Conservation (phyloP, 37 sponge, comb jelly and placozoan species). For the Diacarnus erythraeanus region DNA sequence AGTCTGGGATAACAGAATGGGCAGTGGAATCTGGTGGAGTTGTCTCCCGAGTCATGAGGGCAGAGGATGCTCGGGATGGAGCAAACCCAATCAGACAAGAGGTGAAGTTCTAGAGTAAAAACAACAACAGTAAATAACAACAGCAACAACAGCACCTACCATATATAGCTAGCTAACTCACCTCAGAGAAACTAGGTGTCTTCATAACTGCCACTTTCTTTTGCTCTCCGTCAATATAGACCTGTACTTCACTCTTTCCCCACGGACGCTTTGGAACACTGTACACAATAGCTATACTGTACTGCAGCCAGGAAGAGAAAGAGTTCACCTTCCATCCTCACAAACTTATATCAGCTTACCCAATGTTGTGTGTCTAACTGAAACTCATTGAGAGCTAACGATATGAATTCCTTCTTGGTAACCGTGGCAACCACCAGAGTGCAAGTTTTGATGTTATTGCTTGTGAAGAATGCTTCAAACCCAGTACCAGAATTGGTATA, state of each 20-base stretch:
- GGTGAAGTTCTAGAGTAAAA: not conserved
- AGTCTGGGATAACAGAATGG: not conserved
- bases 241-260: conserved; percentile 52
- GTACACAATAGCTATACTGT: conserved; percentile 67
- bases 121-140: not conserved
- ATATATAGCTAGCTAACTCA: conserved; percentile 28
- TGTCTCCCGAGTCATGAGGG: not conserved
- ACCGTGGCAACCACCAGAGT: conserved; percentile 75
- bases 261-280: conserved; percentile 27
- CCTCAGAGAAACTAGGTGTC: conserved; percentile 62
- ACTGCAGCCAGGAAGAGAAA: conserved; percentile 44
- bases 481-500: conserved; percentile 73
- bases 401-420: conserved; percentile 76
- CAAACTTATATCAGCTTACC: too few species aligned
- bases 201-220: conserved; percentile 40
- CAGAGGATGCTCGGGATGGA: not conserved
- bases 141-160: not conserved
- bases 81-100: conserved; percentile 28
- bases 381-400: conserved; percentile 41
- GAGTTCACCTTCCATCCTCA: not conserved
- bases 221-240: conserved; percentile 69
- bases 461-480: conserved; percentile 90
- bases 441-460: not conserved
- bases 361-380: conserved; percentile 48
- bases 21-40: not conserved